Evolutionary conservation across 2,888 invertebrate genomes (phyloP).

Genomic region (Cephus rjabovi): DNA sequence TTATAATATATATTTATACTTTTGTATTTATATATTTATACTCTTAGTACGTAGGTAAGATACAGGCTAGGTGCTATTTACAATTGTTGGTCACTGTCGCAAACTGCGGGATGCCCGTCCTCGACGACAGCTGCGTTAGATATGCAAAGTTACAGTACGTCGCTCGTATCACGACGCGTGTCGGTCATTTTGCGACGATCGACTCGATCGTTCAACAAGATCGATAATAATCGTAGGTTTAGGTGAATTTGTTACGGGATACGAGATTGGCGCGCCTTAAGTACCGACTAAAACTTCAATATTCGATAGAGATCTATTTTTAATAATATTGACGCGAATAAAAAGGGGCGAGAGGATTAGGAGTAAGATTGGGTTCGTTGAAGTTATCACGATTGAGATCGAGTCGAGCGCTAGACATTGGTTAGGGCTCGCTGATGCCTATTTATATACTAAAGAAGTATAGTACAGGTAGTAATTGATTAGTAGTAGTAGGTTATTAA

Average conservation of each 20-base stretch:
- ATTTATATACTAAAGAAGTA: constrained; percentile 37
- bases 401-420: too few species aligned
- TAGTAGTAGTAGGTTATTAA: constrained; percentile 32
- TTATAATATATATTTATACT: constrained; percentile 43
- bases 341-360: neutral
- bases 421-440: constrained; percentile 1
- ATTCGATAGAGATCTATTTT: too few species aligned
- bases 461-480: constrained; percentile 28
- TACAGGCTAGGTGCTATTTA: constrained; percentile 54
- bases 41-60: constrained; percentile 41
- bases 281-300: too few species aligned
- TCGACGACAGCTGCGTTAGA: constrained; percentile 44
- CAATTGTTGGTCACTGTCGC: constrained; percentile 56
- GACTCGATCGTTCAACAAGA: constrained; percentile 1
- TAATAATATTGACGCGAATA: neutral
- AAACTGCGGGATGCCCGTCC: constrained; percentile 33
- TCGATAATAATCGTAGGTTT: neutral
- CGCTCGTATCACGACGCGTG: constrained; percentile 31
- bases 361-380: neutral
- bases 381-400: neutral
- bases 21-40: constrained; percentile 34
- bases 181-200: constrained; percentile 26
- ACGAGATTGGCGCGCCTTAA: too few species aligned
- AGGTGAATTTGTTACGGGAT: too few species aligned
- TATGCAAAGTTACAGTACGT: constrained; percentile 48